Evolutionary conservation across 2,113 vertebrate species (phyloP).

Genomic region (Onychostruthus taczanowskii): DNA sequence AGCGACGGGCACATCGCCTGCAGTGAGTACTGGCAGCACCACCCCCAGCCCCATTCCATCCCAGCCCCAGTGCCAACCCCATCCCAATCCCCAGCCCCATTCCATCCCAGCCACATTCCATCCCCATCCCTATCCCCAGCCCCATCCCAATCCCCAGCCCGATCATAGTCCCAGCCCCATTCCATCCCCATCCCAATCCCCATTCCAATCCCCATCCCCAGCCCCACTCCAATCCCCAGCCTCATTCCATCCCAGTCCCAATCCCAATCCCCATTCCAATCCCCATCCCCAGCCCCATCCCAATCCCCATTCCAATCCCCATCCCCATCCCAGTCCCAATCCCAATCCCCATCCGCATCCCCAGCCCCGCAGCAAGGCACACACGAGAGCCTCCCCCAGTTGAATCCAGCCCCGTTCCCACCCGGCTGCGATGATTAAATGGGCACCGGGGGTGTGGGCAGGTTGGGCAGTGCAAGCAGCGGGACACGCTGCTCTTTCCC

Average conservation of each 20-base stretch:
- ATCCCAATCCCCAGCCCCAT: not conserved
- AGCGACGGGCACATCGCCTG: not conserved
- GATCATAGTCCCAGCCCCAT: too few relatives aligned
- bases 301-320: too few relatives aligned
- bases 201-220: too few relatives aligned
- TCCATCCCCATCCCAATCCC: too few relatives aligned
- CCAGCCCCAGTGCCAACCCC: too few relatives aligned
- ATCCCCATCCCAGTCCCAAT: too few relatives aligned
- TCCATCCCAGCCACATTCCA: too few relatives aligned
- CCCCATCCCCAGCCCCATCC: not conserved
- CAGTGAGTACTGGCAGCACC: not conserved
- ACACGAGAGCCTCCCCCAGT: not conserved
- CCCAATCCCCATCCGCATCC: not conserved
- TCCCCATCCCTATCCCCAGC: not conserved
- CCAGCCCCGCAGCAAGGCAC: not conserved
- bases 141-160: not conserved
- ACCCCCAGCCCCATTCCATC: too few relatives aligned
- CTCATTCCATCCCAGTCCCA: too few relatives aligned
- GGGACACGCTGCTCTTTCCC: fast-evolving
- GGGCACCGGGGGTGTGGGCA: fast-evolving
- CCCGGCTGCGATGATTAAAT: fast-evolving
- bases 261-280: too few relatives aligned
- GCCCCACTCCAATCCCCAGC: not conserved
- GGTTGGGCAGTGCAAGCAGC: fast-evolving
- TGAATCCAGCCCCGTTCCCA: not conserved